Evolutionary conservation across 2,888 invertebrate species (phyloP).

Genomic region (Terebella lapidaria): DNA sequence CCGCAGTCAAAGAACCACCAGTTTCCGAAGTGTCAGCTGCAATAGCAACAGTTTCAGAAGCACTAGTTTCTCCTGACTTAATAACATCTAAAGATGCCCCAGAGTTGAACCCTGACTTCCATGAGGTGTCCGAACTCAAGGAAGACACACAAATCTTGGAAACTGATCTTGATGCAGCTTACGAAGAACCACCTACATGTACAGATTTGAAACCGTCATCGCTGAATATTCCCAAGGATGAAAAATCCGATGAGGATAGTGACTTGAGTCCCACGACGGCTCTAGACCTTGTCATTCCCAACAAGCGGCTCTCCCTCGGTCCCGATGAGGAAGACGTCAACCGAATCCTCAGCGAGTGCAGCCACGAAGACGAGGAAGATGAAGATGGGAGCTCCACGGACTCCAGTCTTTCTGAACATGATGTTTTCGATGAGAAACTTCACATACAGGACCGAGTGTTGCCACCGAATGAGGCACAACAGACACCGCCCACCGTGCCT

Average conservation of each 20-base stretch:
- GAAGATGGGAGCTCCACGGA: not conserved
- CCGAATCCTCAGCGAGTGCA: not conserved
- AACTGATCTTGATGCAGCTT: not conserved
- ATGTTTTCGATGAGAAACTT: not conserved
- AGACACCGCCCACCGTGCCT: not conserved
- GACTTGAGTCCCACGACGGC: constrained; percentile 9
- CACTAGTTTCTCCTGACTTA: not conserved
- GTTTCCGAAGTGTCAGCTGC: not conserved
- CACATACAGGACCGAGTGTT: not conserved
- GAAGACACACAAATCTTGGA: not conserved
- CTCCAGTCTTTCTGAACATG: not conserved
- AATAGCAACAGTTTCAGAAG: not conserved
- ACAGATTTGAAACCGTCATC: not conserved
- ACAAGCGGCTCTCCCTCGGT: not conserved
- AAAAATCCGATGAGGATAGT: constrained; percentile 11
- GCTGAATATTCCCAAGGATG: not conserved
- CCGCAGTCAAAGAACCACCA: too few relatives aligned
- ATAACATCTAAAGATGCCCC: not conserved
- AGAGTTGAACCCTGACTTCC: not conserved
- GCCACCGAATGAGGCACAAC: not conserved
- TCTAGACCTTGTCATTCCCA: not conserved
- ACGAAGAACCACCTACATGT: constrained; percentile 1
- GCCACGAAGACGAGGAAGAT: not conserved
- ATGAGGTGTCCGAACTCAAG: not conserved
- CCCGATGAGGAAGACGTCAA: not conserved